Evolutionary conservation across 2,797 vertebrate species (phyloP).

Genomic region (Eulemur coronatus): DNA sequence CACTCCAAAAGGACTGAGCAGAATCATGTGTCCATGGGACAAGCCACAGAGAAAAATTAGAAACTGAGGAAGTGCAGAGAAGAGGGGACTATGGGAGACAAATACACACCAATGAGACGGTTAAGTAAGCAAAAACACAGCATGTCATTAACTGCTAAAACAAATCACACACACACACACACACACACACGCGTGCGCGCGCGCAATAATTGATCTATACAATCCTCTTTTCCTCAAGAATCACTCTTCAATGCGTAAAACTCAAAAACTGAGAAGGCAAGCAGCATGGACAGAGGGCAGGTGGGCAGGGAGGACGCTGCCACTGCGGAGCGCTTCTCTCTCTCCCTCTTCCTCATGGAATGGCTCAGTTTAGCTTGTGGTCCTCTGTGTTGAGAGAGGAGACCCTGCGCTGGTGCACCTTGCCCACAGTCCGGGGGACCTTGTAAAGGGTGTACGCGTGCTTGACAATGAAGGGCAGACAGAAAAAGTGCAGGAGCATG

Average conservation of each 20-base stretch:
- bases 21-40: background rate
- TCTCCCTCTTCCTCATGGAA: background rate
- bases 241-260: background rate
- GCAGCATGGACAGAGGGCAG: background rate
- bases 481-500: constrained; percentile 43
- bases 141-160: background rate
- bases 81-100: background rate
- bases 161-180: background rate
- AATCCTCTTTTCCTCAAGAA: background rate
- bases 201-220: accelerated
- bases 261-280: background rate
- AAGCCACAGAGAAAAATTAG: background rate
- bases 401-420: background rate
- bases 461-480: constrained; percentile 41
- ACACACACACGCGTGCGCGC: no score
- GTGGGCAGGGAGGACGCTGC: background rate
- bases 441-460: background rate
- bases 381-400: background rate
- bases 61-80: background rate
- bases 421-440: accelerated
- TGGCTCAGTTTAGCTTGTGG: background rate
- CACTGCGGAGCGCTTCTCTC: background rate
- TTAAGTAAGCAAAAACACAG: background rate
- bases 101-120: background rate
- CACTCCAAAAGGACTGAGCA: background rate